Conservation (phyloP, 2,113 vertebrate species). For the Thermophis baileyi region DNA sequence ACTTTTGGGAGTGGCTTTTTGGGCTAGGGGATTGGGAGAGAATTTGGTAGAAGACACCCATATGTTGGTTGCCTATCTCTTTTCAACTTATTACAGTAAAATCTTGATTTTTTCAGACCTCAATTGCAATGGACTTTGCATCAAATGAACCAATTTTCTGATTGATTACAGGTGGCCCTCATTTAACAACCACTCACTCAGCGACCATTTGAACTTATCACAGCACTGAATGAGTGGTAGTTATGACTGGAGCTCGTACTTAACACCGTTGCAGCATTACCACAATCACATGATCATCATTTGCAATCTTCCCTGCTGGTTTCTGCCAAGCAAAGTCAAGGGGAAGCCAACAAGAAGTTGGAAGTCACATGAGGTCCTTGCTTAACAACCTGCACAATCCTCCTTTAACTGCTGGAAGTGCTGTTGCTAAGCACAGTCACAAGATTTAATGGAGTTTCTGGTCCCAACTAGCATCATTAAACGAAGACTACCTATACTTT, state of each 20-base stretch:
- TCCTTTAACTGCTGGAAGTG: neutral
- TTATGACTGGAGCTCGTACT: neutral
- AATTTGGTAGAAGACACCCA: neutral
- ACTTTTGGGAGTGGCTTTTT: neutral
- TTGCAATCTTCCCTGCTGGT: neutral
- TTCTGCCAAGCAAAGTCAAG: neutral
- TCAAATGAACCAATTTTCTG: neutral
- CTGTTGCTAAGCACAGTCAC: neutral
- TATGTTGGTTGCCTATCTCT: neutral
- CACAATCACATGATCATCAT: neutral
- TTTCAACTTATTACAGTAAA: neutral
- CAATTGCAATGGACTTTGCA: neutral
- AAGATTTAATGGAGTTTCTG: neutral
- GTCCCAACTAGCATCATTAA: neutral
- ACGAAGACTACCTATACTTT: neutral
- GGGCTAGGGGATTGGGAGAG: neutral
- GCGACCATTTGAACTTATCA: neutral
- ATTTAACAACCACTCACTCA: neutral
- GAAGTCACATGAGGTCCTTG: neutral
- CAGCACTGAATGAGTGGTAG: neutral
- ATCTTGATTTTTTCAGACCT: neutral
- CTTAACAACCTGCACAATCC: neutral
- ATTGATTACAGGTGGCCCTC: neutral
- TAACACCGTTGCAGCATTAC: neutral
- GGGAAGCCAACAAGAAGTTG: neutral